Conservation (phyloP, 2,113 vertebrate species). For the Xyliphius kryptos region DNA sequence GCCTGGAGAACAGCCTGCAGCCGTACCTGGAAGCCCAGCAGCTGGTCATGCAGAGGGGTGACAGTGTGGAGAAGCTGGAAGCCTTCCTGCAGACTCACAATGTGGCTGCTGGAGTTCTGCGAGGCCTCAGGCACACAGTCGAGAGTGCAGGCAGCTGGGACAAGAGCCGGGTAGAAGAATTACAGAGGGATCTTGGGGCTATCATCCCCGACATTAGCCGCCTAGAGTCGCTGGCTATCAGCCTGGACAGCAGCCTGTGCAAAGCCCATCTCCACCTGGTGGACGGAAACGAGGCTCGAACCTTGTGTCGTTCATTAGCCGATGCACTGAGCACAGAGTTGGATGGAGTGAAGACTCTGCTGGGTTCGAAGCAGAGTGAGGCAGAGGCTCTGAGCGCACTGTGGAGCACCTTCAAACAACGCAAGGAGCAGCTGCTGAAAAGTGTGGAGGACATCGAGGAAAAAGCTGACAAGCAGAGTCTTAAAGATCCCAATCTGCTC, state of each 20-base stretch:
- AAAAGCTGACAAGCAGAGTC: constrained; percentile 73
- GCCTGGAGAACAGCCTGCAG: constrained; percentile 76
- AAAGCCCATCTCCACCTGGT: constrained; percentile 84
- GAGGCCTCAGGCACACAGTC: constrained; percentile 71
- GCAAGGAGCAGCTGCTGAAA: constrained; percentile 80
- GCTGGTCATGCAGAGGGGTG: constrained; percentile 68
- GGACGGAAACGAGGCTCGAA: constrained; percentile 64
- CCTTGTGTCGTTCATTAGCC: constrained; percentile 74
- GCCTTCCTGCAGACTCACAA: constrained; percentile 70
- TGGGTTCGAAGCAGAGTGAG: constrained; percentile 88
- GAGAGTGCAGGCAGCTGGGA: constrained; percentile 79
- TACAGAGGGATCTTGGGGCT: constrained; percentile 70
- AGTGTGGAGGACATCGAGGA: constrained; percentile 88
- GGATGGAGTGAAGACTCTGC: constrained; percentile 77
- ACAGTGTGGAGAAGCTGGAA: constrained; percentile 67
- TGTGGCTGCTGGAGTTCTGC: constrained; percentile 58
- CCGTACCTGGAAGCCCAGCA: constrained; percentile 77
- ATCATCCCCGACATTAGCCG: constrained; percentile 68
- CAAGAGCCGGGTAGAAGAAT: constrained; percentile 71
- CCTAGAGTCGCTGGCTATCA: constrained; percentile 71
- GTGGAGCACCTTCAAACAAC: constrained; percentile 73
- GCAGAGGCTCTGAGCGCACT: constrained; percentile 80
- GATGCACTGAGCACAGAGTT: constrained; percentile 76
- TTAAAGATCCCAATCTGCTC: constrained; percentile 76
- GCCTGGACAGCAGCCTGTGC: constrained; percentile 76